phyloP scores from a whole-genome alignment of 2,888 invertebrate genomes.

The Cheilosia pagana region DNA sequence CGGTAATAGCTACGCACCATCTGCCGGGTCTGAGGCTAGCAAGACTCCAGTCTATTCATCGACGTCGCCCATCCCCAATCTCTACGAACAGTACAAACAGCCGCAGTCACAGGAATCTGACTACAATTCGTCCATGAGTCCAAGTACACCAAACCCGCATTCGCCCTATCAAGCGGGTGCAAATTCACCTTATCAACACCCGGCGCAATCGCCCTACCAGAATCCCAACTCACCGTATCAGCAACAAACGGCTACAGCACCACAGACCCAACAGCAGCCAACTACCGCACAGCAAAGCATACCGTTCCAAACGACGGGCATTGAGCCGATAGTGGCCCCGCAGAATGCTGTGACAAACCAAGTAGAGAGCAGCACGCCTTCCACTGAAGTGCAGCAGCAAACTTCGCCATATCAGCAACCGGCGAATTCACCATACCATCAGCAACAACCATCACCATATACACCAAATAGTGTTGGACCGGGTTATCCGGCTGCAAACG shows the following conservation, averaged over 20 bases:
- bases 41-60: slow-evolving; percentile 82
- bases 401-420: slow-evolving; percentile 84
- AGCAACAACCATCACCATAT: slow-evolving; percentile 77
- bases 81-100: slow-evolving; percentile 86
- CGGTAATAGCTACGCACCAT: slow-evolving; percentile 82
- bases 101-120: slow-evolving; percentile 84
- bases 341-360: slow-evolving; percentile 78
- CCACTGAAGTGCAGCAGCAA: slow-evolving; percentile 82
- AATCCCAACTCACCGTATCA: slow-evolving; percentile 82
- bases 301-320: slow-evolving; percentile 80
- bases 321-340: slow-evolving; percentile 79
- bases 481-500: slow-evolving; percentile 74
- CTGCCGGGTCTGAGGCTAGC: slow-evolving; percentile 81
- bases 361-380: slow-evolving; percentile 75
- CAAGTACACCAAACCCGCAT: slow-evolving; percentile 84
- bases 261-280: slow-evolving; percentile 69
- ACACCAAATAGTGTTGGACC: slow-evolving; percentile 70
- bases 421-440: slow-evolving; percentile 83
- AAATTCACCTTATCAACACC: slow-evolving; percentile 83
- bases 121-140: slow-evolving; percentile 85
- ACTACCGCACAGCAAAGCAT: slow-evolving; percentile 79
- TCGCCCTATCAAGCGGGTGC: slow-evolving; percentile 85
- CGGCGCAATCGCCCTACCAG: slow-evolving; percentile 83
- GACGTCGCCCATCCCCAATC: slow-evolving; percentile 81
- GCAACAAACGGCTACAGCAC: slow-evolving; percentile 76